Evolutionary conservation across 2,797 vertebrate genomes (phyloP), one percentile per base, ranked within the genome.

Genomic region (Syncerus caffer): DNA sequence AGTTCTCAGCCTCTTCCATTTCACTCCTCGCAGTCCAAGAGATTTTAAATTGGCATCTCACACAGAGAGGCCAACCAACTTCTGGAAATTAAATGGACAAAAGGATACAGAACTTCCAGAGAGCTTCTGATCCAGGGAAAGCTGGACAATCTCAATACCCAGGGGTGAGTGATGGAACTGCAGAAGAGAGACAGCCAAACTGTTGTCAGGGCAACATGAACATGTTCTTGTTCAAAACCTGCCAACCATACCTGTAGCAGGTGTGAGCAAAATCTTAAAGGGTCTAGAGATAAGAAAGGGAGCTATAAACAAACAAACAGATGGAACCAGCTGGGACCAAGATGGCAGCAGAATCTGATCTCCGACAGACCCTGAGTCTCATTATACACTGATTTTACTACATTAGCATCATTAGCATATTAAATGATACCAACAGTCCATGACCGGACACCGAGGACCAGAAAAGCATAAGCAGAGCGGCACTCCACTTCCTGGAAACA

Each of bases 361-460:
- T 79, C 76, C 9, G 6, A 79, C 45, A 79, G 45, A 31, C 76
- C 76, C 45, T 79, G 76, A 79, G 47, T 31, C 47, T 51, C 29
- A 79, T 79, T 19, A 79, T 19, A n/a, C 9, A 19, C 5, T 2
- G 76, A 51, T 12, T n/a, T 79, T 50, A 31, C 29, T 79, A 51
- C 10, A 21, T n/a, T 19, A 79, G 47, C 16, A 79, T 50, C 29
- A 79, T 51, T 11, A 79, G 47, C 47, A n/a, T 79, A 51, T n/a
- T n/a, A 79, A n/a, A 12, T 12, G 16, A 79, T 17, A 21, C 47
- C 47, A 51, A 79, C 5, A 6, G 76, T 34, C 76, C 47, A n/a
- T 12, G 47, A 21, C 29, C 0, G 0, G 27, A 19, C 76, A 21
- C 3, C 1, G 1, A 31, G 27, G 76, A 50, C 76, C 29, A 19